Conservation (phyloP, 2,113 vertebrate species). For the Irena cyanogastra region DNA sequence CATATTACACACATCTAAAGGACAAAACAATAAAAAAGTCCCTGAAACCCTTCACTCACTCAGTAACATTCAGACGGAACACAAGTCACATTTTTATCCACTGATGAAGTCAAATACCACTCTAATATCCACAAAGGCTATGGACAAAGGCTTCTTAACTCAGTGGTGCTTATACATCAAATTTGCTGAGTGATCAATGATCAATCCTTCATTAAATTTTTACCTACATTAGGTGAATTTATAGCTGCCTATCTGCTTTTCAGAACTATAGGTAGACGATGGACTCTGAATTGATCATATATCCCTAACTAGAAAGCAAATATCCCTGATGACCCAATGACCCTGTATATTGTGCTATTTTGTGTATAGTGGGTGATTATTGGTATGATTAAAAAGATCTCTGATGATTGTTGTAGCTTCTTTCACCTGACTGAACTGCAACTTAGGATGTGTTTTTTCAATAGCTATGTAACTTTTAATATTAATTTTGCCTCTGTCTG, state of each 20-base stretch:
- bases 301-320: not conserved
- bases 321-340: not conserved
- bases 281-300: not conserved
- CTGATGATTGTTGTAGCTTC: not conserved
- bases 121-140: not conserved
- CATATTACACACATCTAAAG: not conserved
- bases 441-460: not conserved
- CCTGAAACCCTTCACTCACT: not conserved
- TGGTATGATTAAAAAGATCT: not conserved
- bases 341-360: not conserved
- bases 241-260: slow-evolving; percentile 20
- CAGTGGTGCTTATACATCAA: not conserved
- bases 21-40: not conserved
- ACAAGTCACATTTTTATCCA: not conserved
- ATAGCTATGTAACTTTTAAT: not conserved
- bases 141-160: not conserved
- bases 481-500: not conserved
- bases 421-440: not conserved
- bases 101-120: not conserved
- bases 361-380: not conserved
- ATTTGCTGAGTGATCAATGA: not conserved
- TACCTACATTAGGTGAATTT: slow-evolving; percentile 56
- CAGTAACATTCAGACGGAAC: not conserved
- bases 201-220: slow-evolving; percentile 3
- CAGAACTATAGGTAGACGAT: not conserved